A percentile compares a stretch with the other conserved stretches of the same genome.
Evolutionary conservation across 2,113 vertebrate genomes (phyloP).

Genomic region (Calypte anna): DNA sequence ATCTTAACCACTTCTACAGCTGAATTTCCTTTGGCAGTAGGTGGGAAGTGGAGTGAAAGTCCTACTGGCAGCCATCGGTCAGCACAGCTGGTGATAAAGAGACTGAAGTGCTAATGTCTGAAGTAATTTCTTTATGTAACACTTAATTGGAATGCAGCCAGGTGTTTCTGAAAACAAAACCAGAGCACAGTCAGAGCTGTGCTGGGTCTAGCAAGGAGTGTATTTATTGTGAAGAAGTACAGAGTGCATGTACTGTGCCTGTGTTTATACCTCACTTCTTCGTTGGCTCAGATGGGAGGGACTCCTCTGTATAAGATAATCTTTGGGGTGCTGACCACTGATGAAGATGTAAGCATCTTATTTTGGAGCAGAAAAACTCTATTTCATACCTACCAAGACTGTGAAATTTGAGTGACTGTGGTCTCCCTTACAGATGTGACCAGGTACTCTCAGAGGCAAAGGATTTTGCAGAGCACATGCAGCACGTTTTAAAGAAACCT

Average conservation of each 20-base stretch:
- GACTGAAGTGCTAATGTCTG: neutral
- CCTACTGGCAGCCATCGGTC: neutral
- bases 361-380: neutral
- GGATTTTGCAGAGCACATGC: neutral
- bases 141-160: neutral
- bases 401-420: neutral
- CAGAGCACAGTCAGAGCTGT: neutral
- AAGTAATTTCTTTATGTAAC: neutral
- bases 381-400: neutral
- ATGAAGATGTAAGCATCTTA: neutral
- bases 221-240: neutral
- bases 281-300: neutral
- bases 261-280: neutral
- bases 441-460: neutral
- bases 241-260: neutral
- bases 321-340: neutral
- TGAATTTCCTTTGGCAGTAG: slow-evolving; percentile 10
- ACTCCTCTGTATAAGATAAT: neutral
- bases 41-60: neutral
- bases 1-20: neutral
- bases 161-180: slow-evolving; percentile 1
- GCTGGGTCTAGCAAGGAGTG: neutral
- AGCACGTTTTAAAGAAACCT: neutral
- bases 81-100: neutral
- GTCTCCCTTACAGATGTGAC: neutral